Evolutionary conservation across 2,113 vertebrate genomes (phyloP).

Genomic region (Barnardius zonarius): DNA sequence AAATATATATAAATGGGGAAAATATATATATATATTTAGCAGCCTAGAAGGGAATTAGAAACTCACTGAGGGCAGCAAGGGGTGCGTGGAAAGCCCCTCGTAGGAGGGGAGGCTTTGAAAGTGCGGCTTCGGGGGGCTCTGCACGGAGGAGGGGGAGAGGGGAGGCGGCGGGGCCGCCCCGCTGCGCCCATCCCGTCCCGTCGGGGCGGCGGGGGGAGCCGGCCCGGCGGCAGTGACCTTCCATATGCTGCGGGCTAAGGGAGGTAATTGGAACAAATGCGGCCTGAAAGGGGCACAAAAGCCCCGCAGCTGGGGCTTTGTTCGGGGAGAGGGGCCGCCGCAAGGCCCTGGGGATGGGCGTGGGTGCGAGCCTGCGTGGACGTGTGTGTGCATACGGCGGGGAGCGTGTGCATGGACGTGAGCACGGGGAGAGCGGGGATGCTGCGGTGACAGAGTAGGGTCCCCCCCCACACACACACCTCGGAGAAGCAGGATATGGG

Average conservation of each 20-base stretch:
- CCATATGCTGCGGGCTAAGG: conserved; percentile 75
- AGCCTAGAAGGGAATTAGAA: background rate
- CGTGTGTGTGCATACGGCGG: background rate
- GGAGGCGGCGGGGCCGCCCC: background rate
- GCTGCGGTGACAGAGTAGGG: background rate
- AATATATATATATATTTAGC: fast-evolving
- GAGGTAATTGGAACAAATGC: conserved; percentile 75
- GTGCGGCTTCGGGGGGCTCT: background rate
- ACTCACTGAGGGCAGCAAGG: background rate
- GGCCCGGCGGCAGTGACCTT: conserved; percentile 31
- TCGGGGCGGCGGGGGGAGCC: background rate
- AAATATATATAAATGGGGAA: background rate
- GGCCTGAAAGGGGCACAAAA: conserved; percentile 77
- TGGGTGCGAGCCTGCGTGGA: background rate
- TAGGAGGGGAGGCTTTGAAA: background rate
- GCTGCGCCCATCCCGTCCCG: background rate
- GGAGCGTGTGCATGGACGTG: background rate
- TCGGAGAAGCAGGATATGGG: fast-evolving
- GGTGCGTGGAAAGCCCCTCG: background rate
- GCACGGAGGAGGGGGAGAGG: background rate
- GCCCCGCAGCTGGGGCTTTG: conserved; percentile 78
- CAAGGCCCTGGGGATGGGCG: background rate
- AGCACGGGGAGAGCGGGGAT: background rate
- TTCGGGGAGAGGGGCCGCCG: conserved; percentile 43
- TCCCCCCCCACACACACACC: background rate